Evolutionary conservation across 2,113 vertebrate species (phyloP), one percentile per base, ranked within the genome.

Genomic region (Xiphophorus hellerii): DNA sequence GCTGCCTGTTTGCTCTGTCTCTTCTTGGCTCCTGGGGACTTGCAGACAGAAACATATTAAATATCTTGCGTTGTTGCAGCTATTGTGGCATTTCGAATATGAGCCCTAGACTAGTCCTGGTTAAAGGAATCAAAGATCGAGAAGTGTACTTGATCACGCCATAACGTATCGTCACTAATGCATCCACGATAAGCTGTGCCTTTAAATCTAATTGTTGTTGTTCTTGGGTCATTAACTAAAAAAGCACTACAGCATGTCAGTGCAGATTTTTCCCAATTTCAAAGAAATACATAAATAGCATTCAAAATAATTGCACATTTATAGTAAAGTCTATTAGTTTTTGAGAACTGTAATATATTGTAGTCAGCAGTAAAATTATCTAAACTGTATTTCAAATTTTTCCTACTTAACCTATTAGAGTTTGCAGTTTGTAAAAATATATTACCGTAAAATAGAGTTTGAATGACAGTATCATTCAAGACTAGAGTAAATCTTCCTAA

Each of bases 41-140:
- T 92, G 81, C 90, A 92, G 91, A 87, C 89, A 88, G 88, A 92
- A 93, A 93, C 81, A 91, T 92, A 93, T 94, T 94, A 91, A 92
- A 94, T 92, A 91, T 89, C 90, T 82, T 81, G 82, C 71, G 88
- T 88, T 90, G 84, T 92, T 89, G 80, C 77, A 89, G 69, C 82
- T 79, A 88, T 90, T 87, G 87, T 79, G 86, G 84, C 85, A 86
- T 90, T 91, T 91, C 77, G 85, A 90, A 90, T 88, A 89, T 84
- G 87, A 88, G 66, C 81, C 88, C 88, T 4, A 63, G 91, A 87
- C 91, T 84, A 63, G 78, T 27, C 83, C 71, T 84, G 75, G 82
- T 71, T 90, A 82, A 85, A 92, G 71, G 86, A 88, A 85, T 88
- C 74, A 88, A 81, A 88, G 39, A 82, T 66, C 5, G 14, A 48